These are phyloP conservation scores for Chaetodon auriga DNA, from an alignment of 2,113 vertebrate species.

Conservation along the genomic window DNA sequence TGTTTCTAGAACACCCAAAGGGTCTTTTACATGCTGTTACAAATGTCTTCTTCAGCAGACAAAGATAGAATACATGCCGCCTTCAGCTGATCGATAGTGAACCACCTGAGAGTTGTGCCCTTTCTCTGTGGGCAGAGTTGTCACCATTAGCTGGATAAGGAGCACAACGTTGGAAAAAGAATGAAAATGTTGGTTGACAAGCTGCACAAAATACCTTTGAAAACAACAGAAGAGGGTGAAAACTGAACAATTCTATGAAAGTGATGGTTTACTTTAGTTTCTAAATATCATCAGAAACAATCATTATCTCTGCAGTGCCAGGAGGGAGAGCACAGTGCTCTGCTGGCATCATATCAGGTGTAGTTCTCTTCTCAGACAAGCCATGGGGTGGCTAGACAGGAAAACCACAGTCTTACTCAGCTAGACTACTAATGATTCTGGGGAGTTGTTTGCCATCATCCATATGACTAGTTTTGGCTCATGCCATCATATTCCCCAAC, in stretches of 20 bases:
- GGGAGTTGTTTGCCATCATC: slow-evolving; percentile 39
- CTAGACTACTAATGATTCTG: slow-evolving; percentile 72
- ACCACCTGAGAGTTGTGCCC: slow-evolving; percentile 58
- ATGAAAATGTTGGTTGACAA: slow-evolving; percentile 17
- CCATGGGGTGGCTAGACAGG: slow-evolving; percentile 56
- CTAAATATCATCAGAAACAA: slow-evolving; percentile 62
- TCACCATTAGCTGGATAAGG: slow-evolving; percentile 43
- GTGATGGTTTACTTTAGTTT: slow-evolving; percentile 38
- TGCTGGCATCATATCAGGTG: slow-evolving; percentile 65
- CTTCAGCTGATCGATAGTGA: slow-evolving; percentile 64
- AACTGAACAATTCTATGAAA: slow-evolving; percentile 29
- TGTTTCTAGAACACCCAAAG: not conserved
- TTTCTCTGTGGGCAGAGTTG: slow-evolving; percentile 56
- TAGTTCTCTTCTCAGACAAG: slow-evolving; percentile 59
- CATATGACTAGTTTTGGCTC: slow-evolving; percentile 40
- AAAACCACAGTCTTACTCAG: slow-evolving; percentile 53
- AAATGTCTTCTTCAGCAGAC: slow-evolving; percentile 46
- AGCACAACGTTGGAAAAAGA: slow-evolving; percentile 9
- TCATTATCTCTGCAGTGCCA: slow-evolving; percentile 60
- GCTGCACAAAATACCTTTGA: slow-evolving; percentile 23
- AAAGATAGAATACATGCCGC: slow-evolving; percentile 45
- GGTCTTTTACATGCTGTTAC: slow-evolving; percentile 38
- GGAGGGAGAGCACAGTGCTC: slow-evolving; percentile 48
- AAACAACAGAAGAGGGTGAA: slow-evolving; percentile 18
- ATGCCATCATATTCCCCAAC: slow-evolving; percentile 23